Evolutionary conservation across 2,888 invertebrate species (phyloP).

Genomic region (Thereva nobilitata): DNA sequence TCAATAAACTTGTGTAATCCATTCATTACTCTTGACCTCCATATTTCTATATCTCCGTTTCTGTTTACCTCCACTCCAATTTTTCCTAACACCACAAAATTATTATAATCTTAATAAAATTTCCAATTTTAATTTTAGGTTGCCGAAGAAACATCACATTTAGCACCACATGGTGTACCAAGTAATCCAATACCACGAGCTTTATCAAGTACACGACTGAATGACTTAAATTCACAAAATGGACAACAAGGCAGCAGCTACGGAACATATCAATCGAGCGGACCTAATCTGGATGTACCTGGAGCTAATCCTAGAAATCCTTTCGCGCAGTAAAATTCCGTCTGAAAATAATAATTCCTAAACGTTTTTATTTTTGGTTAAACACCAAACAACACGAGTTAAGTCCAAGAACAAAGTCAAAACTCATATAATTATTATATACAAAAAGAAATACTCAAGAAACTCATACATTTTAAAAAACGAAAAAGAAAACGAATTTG

Average conservation of each 20-base stretch:
- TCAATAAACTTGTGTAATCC: too few relatives aligned
- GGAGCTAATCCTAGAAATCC: conserved; percentile 61
- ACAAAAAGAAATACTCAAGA: not conserved
- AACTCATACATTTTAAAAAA: not conserved
- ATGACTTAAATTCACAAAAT: conserved; percentile 75
- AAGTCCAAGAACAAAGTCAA: conserved; percentile 7
- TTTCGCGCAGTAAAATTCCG: conserved; percentile 50
- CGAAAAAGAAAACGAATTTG: too few relatives aligned
- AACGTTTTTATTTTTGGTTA: not conserved
- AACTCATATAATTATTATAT: not conserved
- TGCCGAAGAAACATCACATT: conserved; percentile 74
- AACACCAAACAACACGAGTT: not conserved
- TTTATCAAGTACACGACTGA: conserved; percentile 77
- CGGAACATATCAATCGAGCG: conserved; percentile 74
- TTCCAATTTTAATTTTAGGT: conserved; percentile 49
- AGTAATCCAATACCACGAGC: conserved; percentile 88
- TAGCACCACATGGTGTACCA: conserved; percentile 94
- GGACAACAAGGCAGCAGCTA: conserved; percentile 60
- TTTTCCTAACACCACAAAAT: not conserved
- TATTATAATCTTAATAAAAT: not conserved
- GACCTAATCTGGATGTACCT: conserved; percentile 71
- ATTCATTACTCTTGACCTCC: too few relatives aligned
- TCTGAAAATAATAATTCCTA: not conserved
- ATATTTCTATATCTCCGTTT: too few relatives aligned
- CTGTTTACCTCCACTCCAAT: not conserved